phyloP scores from a whole-genome alignment of 2,888 invertebrate species.

The Cataglyphis altisquamis region DNA sequence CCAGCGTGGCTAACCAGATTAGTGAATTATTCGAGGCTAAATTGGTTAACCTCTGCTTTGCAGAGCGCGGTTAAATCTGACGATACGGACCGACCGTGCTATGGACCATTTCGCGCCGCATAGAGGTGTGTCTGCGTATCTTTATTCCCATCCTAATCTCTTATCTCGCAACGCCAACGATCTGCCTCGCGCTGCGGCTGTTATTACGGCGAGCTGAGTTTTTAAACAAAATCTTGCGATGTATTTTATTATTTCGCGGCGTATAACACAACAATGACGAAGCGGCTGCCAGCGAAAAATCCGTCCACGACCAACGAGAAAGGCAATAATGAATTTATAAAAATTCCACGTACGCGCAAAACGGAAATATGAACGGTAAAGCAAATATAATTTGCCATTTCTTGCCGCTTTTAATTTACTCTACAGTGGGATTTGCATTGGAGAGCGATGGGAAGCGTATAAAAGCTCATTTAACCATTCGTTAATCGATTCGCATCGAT shows the following conservation, averaged over 20 bases:
- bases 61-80: conserved; percentile 67
- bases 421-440: conserved; percentile 33
- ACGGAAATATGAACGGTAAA: conserved; percentile 40
- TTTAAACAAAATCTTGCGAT: conserved; percentile 38
- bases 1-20: conserved; percentile 72
- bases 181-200: conserved; percentile 43
- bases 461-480: conserved; percentile 45
- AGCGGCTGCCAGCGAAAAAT: neutral
- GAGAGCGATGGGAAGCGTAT: conserved; percentile 32
- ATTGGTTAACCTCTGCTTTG: conserved; percentile 70
- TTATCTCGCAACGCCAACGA: conserved; percentile 58
- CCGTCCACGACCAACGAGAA: neutral
- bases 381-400: conserved; percentile 49
- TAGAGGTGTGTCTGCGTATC: conserved; percentile 36
- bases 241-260: neutral
- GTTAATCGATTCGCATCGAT: conserved; percentile 46
- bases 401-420: conserved; percentile 53
- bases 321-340: conserved; percentile 50
- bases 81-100: conserved; percentile 55
- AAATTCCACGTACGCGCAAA: conserved; percentile 36
- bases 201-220: neutral
- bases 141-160: conserved; percentile 20
- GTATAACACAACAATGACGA: neutral
- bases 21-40: conserved; percentile 74
- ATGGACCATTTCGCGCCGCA: conserved; percentile 46